phyloP scores from a whole-genome alignment of 2,888 invertebrate genomes.

The Parasteatoda lunata region DNA sequence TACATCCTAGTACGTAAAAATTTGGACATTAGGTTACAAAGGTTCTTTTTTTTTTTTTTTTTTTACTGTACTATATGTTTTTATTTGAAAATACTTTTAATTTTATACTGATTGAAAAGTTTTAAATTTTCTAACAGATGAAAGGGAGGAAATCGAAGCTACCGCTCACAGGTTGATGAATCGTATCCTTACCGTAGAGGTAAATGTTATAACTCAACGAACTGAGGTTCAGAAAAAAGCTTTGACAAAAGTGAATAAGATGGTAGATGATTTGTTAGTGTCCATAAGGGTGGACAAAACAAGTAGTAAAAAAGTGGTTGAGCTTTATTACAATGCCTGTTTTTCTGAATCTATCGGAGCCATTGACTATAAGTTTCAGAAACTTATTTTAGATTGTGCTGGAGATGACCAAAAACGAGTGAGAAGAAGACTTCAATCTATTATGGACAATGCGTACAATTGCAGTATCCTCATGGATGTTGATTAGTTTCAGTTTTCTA shows the following conservation, averaged over 20 bases:
- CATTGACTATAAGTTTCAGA: slow-evolving; percentile 74
- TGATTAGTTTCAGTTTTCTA: neutral
- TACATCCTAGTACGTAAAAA: no score
- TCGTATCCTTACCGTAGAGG: slow-evolving; percentile 74
- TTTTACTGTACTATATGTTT: neutral
- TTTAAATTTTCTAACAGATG: slow-evolving; percentile 71
- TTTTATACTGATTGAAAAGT: neutral
- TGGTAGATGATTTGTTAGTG: slow-evolving; percentile 72
- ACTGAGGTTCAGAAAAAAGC: slow-evolving; percentile 74
- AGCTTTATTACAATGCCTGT: slow-evolving; percentile 75
- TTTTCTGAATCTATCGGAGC: slow-evolving; percentile 74
- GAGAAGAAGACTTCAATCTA: slow-evolving; percentile 71
- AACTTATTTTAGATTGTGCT: slow-evolving; percentile 74
- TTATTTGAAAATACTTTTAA: neutral
- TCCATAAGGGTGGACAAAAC: slow-evolving; percentile 71
- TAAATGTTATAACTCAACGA: slow-evolving; percentile 73
- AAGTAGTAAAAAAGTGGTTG: slow-evolving; percentile 70
- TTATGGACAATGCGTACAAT: slow-evolving; percentile 8
- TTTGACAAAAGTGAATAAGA: slow-evolving; percentile 72
- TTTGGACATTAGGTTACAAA: no score
- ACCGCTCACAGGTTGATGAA: slow-evolving; percentile 74
- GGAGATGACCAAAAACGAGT: slow-evolving; percentile 76
- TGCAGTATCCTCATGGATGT: neutral
- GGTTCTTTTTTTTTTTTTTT: neutral
- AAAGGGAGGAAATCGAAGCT: slow-evolving; percentile 75